These are phyloP conservation scores for Scleropages formosus DNA, from an alignment of 2,797 vertebrate species.

Conservation along the genomic window DNA sequence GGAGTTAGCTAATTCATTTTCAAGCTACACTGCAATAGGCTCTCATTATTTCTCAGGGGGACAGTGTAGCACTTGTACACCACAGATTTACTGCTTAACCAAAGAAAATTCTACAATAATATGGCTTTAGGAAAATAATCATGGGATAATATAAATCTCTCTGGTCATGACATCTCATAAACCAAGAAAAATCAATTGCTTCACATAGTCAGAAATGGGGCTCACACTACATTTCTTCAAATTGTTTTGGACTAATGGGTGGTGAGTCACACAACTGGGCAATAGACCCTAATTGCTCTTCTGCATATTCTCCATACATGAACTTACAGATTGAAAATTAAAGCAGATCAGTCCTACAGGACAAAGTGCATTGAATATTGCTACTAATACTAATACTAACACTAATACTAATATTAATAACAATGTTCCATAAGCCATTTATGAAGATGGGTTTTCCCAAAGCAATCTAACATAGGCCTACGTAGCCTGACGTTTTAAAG, in stretches of 20 bases:
- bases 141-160: too few species aligned
- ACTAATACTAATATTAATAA: constrained; percentile 4
- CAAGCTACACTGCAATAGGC: not conserved
- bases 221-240: constrained; percentile 4
- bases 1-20: constrained; percentile 1
- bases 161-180: too few species aligned
- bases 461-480: not conserved
- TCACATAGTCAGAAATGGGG: too few species aligned
- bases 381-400: constrained; percentile 2
- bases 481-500: constrained; percentile 3
- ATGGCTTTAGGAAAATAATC: too few species aligned
- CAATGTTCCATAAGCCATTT: constrained; percentile 1
- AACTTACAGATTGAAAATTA: not conserved
- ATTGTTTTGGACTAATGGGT: not conserved
- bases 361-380: constrained; percentile 1
- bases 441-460: constrained; percentile 9
- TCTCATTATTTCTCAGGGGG: not conserved
- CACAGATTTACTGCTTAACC: not conserved
- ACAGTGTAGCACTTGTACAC: constrained; percentile 6
- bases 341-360: constrained; percentile 1
- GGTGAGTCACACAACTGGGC: not conserved
- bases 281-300: not conserved
- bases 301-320: not conserved
- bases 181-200: too few species aligned
- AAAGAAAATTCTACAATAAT: not conserved